Base-by-base conservation (phyloP, 2,888 invertebrate genomes). In the Kryphioiulus occultus region DNA sequence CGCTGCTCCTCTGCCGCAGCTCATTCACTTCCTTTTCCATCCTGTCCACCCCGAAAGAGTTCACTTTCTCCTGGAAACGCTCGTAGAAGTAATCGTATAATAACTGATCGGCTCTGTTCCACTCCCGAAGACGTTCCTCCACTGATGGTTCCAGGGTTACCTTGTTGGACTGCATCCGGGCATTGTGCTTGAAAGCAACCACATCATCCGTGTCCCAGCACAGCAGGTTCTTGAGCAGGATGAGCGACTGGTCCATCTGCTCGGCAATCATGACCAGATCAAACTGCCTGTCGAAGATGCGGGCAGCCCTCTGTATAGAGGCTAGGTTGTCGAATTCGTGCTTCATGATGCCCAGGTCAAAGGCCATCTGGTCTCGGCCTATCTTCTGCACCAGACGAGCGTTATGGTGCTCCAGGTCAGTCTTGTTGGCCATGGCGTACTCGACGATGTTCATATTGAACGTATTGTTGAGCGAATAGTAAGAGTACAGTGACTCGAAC, bases 321-420 rank as follows among this genome's bases (percentile, higher is more conserved):
- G 88, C 87, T 4, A 83, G 59, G 85, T 90, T 89, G 35, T 89
- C 87, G 85, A 91, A 90, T 17, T 88, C 86, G 4, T 85, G 85
- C 1, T 89, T 88, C 22, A 89, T 89, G 19, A 91, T 86, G 0
- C 91, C 91, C 86, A 91, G 89, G 87, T 91, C 91, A 87, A 90
- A 91, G 22, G 90, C 89, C 91, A 91, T 91, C 85, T 91, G 91
- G 89, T 91, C 91, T 68, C 90, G 89, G 22, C 91, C 91, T 15
- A 91, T 89, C 83, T 86, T 89, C 19, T 87, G 30, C 32, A 82
- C 82, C 30, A 87, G 39, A 5, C 89, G 85, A 9, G 83, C 19
- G 83, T 88, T 88, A 59, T 78, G 87, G 30, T 87, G 59, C 19
- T 86, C 88, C 39, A 42, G n/a, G 19, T 42, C 0, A 0, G 83